Evolutionary conservation across 2,113 vertebrate genomes (phyloP), one percentile per base, ranked within the genome.

Genomic region (Turdus rufiventris): DNA sequence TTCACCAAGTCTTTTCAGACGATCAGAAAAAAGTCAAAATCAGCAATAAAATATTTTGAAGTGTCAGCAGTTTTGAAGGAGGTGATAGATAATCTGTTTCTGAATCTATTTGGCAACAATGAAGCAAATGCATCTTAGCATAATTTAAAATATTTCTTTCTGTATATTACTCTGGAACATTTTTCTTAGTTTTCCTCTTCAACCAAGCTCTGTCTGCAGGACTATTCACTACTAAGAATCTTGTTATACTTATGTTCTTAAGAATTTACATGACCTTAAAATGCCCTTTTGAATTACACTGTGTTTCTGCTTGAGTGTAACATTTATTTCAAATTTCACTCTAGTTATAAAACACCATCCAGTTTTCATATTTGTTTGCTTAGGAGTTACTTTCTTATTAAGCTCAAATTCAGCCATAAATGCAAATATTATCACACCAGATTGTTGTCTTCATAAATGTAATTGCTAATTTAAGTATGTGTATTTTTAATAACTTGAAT

Each of bases 111-210:
- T 65, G 33, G 10, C 16, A 93, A 72, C 3, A 6, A 45, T 72
- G 28, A 63, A 67, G 43, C 6, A 36, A 47, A 45, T 21, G 1
- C 5, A n/a, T 36, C 2, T 61, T 58, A 10, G 0, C 3, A 36
- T 42, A 70, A 36, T 62, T 61, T 29, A 9, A 50, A 74, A 53
- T 28, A 28, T 15, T 63, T 21, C 65, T 1, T 2, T 58, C 29
- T 23, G 0, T 45, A 34, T 54, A 8, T 51, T 80, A 36, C 6
- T 26, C 7, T 26, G 5, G 1, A 2, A 29, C 0, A 14, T 88
- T 77, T 63, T 48, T 26, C 26, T 43, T 18, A 13, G 6, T 47
- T 51, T 82, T 57, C 5, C 2, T 71, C 31, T 85, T 80, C 9
- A 75, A 12, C 9, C 9, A 63, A 76, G 9, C 3, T 56, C 25